Base-by-base conservation (phyloP, 1,140 invertebrate species). In the Drosophila willistoni region DNA sequence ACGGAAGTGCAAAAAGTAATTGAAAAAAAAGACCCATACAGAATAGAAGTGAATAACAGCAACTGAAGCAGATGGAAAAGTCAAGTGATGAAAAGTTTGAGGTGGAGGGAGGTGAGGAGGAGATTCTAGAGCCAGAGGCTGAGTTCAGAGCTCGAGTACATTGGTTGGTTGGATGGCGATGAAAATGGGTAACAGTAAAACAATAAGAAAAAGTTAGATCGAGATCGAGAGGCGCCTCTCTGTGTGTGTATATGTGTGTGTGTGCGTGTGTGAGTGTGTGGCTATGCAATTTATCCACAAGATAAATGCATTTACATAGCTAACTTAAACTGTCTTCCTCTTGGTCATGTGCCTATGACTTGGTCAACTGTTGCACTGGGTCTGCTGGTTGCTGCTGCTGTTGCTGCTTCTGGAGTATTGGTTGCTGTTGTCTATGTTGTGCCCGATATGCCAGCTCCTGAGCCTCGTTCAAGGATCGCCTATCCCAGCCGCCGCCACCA, bases 401-500 rank as follows among this genome's bases (percentile, higher is more conserved):
- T 47, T 68, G 64, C 56, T 77, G 78, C 3, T 56, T 61, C 19
- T 76, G 69, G 6, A 14, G 25, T 4, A 7, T 61, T 12, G 42
- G 60, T 65, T 67, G 54, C 64, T 83, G 71, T 34, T 87, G 73
- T 29, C 68, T 51, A 59, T 42, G 85, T 78, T 95, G 95, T 0
- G 93, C 94, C 33, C 94, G 94, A 87, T 96, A 96, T 1, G 95
- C 95, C 60, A 96, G 78, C 66, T 94, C 94, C 56, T 96, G 95
- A 1, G 94, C 89, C 47, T 85, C 82, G 54, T 93, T 93, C 4
- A 93, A 71, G 4, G 93, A 94, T 51, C 93, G 90, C 65, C 93
- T 79, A 76, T 93, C 93, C 93, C 93, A 93, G 62, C 92, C 93
- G 22, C 85, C 89, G 55, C 86, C 80, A 22, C 81, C 85, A 10